Percentiles rank a stretch among this genome's conserved stretches.
Evolutionary conservation across 2,113 vertebrate species (phyloP).

Genomic region (Ailurus styani): DNA sequence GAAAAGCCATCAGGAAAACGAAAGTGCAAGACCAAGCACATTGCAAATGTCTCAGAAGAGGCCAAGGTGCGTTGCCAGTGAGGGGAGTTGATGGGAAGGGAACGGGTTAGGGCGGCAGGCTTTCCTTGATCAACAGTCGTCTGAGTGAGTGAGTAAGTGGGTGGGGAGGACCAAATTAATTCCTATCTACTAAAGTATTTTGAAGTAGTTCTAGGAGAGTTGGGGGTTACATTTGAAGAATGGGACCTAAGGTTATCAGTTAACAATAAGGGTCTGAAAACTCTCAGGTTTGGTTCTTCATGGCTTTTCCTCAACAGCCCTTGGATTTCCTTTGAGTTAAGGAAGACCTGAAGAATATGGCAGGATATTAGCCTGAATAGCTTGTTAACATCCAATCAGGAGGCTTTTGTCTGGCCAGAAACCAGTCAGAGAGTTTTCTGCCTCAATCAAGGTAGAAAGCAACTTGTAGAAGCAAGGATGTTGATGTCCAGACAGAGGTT

Average conservation of each 20-base stretch:
- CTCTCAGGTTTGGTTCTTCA: background rate
- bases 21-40: constrained; percentile 98
- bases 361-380: constrained; percentile 31
- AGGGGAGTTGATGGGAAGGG: background rate
- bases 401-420: constrained; percentile 53
- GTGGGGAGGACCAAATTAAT: background rate
- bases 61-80: constrained; percentile 84
- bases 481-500: constrained; percentile 15
- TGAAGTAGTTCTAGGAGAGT: background rate
- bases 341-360: constrained; percentile 38
- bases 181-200: constrained; percentile 15
- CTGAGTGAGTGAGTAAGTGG: background rate
- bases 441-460: constrained; percentile 35
- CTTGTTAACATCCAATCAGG: constrained; percentile 43
- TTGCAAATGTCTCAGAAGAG: constrained; percentile 87
- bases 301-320: background rate
- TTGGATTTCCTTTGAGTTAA: constrained; percentile 26
- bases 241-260: background rate
- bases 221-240: background rate
- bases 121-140: background rate
- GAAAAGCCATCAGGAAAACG: constrained; percentile 98
- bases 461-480: background rate
- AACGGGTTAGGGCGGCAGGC: background rate
- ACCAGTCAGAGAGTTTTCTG: constrained; percentile 28
- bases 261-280: background rate